Conservation (phyloP, 2,113 vertebrate genomes). For the Callopanchax toddi region DNA sequence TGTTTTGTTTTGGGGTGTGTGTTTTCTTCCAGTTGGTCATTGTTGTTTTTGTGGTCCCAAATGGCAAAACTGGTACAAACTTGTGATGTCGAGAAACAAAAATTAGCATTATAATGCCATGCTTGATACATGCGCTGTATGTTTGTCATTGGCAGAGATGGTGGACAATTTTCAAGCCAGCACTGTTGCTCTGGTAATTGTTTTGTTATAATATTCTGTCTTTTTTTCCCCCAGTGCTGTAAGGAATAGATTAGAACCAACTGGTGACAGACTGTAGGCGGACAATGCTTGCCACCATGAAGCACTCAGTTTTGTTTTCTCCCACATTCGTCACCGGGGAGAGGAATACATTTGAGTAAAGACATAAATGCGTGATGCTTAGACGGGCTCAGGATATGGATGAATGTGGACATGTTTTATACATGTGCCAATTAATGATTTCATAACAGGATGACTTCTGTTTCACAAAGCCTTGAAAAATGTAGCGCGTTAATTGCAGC, state of each 20-base stretch:
- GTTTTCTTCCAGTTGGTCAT: constrained; percentile 37
- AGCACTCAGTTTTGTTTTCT: constrained; percentile 53
- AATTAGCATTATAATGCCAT: constrained; percentile 44
- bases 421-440: constrained; percentile 34
- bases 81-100: constrained; percentile 36
- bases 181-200: constrained; percentile 46
- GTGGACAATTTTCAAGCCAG: constrained; percentile 42
- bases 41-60: constrained; percentile 30
- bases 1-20: constrained; percentile 7
- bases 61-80: constrained; percentile 26
- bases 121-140: constrained; percentile 33
- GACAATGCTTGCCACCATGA: constrained; percentile 51
- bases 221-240: constrained; percentile 32
- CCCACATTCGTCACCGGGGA: constrained; percentile 56
- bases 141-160: constrained; percentile 37
- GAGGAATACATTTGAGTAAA: constrained; percentile 38
- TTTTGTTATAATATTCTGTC: constrained; percentile 27
- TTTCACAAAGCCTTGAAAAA: constrained; percentile 8
- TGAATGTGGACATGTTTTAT: constrained; percentile 17
- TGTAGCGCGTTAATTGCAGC: constrained; percentile 1
- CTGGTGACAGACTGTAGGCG: constrained; percentile 68
- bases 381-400: constrained; percentile 16
- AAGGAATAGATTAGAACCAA: constrained; percentile 50
- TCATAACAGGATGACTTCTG: constrained; percentile 14
- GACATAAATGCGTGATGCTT: constrained; percentile 28